Base-by-base conservation (phyloP, 2,888 invertebrate genomes). In the Lapara coniferarum region DNA sequence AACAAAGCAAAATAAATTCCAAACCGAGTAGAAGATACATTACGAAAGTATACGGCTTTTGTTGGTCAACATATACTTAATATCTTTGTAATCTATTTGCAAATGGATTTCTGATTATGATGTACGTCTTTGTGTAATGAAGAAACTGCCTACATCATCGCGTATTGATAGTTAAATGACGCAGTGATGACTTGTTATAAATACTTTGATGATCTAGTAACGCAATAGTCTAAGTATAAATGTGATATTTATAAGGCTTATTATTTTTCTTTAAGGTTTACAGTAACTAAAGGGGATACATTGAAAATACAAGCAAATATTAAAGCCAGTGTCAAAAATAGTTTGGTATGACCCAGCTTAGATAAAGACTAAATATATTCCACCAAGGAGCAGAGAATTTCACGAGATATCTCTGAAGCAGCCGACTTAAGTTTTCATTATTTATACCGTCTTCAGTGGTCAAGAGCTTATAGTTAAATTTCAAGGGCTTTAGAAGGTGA, bases 51-150 rank as follows among this genome's bases (percentile, higher is more conserved):
- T 56, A 63, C 53, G 25, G 46, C 30, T 66, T 53, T 69, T 69
- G 59, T 46, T 19, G 46, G 19, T 14, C 53, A 55, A 16, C 3
- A 13, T 56, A 44, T 37, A 5, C 8, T 7, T 37, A 37, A 37
- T 37, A 55, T 19, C 46, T 69, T 66, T 55, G 46, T 46, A 56
- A 55, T 55, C 56, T 46, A 44, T 69, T 56, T 53, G 49, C 55
- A 66, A 69, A 66, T 44, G 66, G 46, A 10, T 67, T 55, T 66
- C 66, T 66, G 46, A 69, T 49, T 66, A 69, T 67, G 55, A 55
- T 46, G 46, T 63, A 46, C 12, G 59, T 63, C 16, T 46, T 44
- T 63, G 46, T 63, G 59, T 13, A 10, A 63, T 19, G 16, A 46
- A 63, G n/a, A 59, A 37, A 19, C 12, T 63, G 59, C 19, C 46